Conservation (phyloP, 30 jellyfish, hydroid and myxozoan species). For the Cassiopea xamachana region DNA sequence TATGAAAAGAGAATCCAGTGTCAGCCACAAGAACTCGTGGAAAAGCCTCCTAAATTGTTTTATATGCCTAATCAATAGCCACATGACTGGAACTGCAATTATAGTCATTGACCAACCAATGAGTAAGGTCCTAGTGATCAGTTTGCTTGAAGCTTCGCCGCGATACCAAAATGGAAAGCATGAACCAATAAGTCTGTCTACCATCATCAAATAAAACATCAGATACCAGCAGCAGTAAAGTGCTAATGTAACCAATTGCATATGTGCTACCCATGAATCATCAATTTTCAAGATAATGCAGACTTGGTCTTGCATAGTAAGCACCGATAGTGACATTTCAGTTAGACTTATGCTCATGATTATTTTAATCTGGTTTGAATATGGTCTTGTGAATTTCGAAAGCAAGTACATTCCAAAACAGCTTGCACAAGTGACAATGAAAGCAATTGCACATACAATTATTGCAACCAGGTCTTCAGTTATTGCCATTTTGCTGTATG, state of each 20-base stretch:
- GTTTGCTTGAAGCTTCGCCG: not conserved
- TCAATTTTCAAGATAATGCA: not conserved
- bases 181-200: conserved; percentile 25
- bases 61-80: not conserved
- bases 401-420: not conserved
- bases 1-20: conserved; percentile 6
- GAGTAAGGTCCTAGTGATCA: not conserved
- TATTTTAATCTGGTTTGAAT: conserved; percentile 6
- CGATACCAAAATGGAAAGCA: conserved; percentile 25
- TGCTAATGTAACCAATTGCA: conserved; percentile 5
- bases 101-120: not conserved
- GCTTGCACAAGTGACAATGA: not conserved
- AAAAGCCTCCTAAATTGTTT: not conserved
- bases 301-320: not conserved
- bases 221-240: conserved; percentile 9
- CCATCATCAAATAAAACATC: conserved; percentile 21
- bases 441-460: not conserved
- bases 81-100: not conserved
- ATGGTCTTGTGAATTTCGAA: too few species aligned
- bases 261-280: not conserved
- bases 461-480: not conserved
- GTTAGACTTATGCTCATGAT: not conserved
- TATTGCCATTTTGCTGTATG: not conserved
- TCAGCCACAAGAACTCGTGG: conserved; percentile 28
- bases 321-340: not conserved